Evolutionary conservation across 2,113 vertebrate species (phyloP), one percentile per base, ranked within the genome.

Genomic region (Phyllopteryx taeniolatus): DNA sequence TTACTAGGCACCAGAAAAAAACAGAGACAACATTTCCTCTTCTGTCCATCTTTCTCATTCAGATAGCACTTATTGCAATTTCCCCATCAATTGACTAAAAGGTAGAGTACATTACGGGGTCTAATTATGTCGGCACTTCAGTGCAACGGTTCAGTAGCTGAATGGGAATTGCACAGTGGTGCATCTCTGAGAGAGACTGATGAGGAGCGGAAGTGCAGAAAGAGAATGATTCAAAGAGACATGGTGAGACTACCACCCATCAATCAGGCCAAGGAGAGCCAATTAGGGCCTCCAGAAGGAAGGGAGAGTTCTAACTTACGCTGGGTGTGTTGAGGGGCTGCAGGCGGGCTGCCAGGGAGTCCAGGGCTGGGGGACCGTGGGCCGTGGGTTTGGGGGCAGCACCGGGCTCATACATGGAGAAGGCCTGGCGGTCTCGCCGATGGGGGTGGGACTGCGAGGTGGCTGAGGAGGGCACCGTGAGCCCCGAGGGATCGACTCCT

Each of bases 341-440:
- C 78, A 98, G 95, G 83, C 96, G 92, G 0, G 92, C 90, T 83
- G 89, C 86, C 72, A 97, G 94, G 78, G 97, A 94, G 33, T 98
- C 96, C 87, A 94, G 92, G 1, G 93, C 94, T 73, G 94, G 92
- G 83, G 94, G 93, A 0, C 96, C 95, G 67, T 95, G 0, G 94
- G 83, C 82, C 74, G 94, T 95, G 85, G 95, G 93, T 2, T 78
- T 73, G 0, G 89, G 92, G 0, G 95, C 94, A 19, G 95, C 94
- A 79, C 96, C 95, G 0, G 96, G 96, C 81, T 97, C 96, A 2
- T 97, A 98, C 96, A 98, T 98, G 73, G 97, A 98, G 90, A 96
- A 95, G 43, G 97, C 96, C 86, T 98, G 96, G 73, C 96, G 94
- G 88, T 97, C 95, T 68, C 96, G 90, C 73, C 96, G 94, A 82